Evolutionary conservation across 1,140 invertebrate genomes (phyloP).

Genomic region (Hycleus cichorii): DNA sequence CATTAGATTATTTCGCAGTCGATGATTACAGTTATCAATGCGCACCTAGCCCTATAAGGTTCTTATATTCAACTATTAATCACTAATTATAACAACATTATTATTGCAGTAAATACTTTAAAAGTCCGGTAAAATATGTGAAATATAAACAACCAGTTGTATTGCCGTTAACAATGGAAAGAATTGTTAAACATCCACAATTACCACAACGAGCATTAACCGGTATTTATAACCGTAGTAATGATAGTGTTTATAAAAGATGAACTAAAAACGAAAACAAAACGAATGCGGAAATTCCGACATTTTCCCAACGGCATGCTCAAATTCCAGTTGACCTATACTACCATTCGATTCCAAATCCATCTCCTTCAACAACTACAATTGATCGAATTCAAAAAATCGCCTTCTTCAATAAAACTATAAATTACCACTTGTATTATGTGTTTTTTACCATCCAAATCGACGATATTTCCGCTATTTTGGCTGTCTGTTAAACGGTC

Average conservation of each 20-base stretch:
- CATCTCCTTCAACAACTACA: conserved; percentile 52
- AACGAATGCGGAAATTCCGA: conserved; percentile 52
- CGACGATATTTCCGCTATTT: conserved; percentile 4
- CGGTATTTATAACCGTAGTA: conserved; percentile 32
- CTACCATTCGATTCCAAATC: conserved; percentile 46
- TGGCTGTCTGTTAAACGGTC: conserved; percentile 41
- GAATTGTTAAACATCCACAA: conserved; percentile 42
- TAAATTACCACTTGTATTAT: conserved; percentile 16
- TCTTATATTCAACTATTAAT: conserved; percentile 8
- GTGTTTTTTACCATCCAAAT: conserved; percentile 12
- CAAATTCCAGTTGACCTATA: conserved; percentile 49
- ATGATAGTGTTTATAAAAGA: conserved; percentile 31
- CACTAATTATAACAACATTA: not conserved
- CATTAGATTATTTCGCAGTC: conserved; percentile 46
- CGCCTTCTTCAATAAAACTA: not conserved
- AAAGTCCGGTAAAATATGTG: conserved; percentile 46
- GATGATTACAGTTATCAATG: conserved; percentile 43
- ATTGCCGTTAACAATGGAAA: conserved; percentile 42
- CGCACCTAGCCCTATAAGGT: conserved; percentile 44
- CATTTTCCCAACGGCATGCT: conserved; percentile 49
- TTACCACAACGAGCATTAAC: conserved; percentile 45
- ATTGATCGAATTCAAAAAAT: conserved; percentile 20
- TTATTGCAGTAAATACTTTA: conserved; percentile 44
- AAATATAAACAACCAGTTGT: conserved; percentile 48
- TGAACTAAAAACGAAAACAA: conserved; percentile 45